Base-by-base conservation (phyloP, 37 sponge, comb jelly and placozoan genomes). In the Crambe crambe region DNA sequence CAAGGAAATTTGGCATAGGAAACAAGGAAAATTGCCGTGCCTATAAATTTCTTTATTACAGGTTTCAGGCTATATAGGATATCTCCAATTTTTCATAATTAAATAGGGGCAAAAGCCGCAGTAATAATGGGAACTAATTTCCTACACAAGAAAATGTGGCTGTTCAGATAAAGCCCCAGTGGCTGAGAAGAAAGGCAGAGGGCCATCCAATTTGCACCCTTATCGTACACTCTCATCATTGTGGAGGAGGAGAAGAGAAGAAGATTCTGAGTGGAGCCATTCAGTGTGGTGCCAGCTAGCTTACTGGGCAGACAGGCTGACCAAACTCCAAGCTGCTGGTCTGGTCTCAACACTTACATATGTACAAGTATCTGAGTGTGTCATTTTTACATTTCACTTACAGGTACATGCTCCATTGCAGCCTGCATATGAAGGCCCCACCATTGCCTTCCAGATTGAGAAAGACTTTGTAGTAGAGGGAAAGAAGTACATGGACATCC, bases 311-410 rank as follows among this genome's bases (percentile, higher is more conserved):
- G 98, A 97, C 78, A 71, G 98, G 39, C 74, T 97, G 74, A 70
- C 36, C 40, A 92, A 90, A 68, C 75, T 95, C 30, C 92, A 90
- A 71, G 90, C 95, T 21, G 81, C 82, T 66, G 98, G n/a, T n/a
- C n/a, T n/a, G n/a, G 98, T 0, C 90, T 97, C 61, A 95, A 97
- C 83, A 97, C 98, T 18, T 88, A 95, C 42, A 86, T n/a, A n/a
- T n/a, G n/a, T n/a, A n/a, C n/a, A n/a, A n/a, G 54, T 51, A 15
- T 51, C 15, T 9, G 9, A 15, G 15, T 18, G 54, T 15, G 15
- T 9, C 15, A 18, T 51, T 51, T 51, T 51, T 51, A 15, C 54
- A 9, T 18, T 15, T 22, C 17, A 26, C 27, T 22, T 60, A 29
- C 40, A 85, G 84, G 31, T 97, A 97, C 62, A 79, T 97, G n/a